These are phyloP conservation scores for Acyrthosiphon pisum DNA, from an alignment of 1,140 invertebrate genomes.

Conservation along the genomic window DNA sequence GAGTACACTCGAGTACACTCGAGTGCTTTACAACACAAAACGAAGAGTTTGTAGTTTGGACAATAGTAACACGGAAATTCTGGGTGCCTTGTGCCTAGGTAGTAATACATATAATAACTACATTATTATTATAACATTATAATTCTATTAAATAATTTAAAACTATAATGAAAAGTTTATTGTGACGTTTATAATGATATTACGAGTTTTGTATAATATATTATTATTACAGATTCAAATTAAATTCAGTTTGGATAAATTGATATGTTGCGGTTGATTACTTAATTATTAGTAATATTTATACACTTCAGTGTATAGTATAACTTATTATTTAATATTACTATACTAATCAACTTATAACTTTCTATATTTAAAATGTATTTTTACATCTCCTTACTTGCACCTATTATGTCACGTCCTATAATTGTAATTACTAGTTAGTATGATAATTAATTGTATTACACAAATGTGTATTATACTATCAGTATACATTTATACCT, in stretches of 20 bases:
- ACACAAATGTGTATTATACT: neutral
- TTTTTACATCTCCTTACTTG: neutral
- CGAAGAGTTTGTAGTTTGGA: neutral
- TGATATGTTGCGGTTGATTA: too few relatives aligned
- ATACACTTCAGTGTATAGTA: too few relatives aligned
- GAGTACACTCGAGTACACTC: neutral
- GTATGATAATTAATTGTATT: neutral
- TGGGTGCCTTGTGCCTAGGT: neutral
- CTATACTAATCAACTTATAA: neutral
- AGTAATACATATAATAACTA: too few relatives aligned
- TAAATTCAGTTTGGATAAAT: neutral
- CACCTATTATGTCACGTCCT: neutral
- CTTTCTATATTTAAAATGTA: neutral
- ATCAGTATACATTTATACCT: neutral
- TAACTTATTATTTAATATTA: too few relatives aligned
- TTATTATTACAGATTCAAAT: neutral
- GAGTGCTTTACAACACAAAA: neutral
- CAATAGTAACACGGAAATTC: neutral
- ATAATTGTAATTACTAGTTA: neutral
- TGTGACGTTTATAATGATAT: neutral
- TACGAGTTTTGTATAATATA: neutral
- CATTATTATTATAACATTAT: too few relatives aligned
- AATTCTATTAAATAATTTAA: neutral
- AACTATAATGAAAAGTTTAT: neutral
- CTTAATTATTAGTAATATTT: too few relatives aligned